phyloP scores from a whole-genome alignment of 1,140 invertebrate genomes.

The Psix sp. region DNA sequence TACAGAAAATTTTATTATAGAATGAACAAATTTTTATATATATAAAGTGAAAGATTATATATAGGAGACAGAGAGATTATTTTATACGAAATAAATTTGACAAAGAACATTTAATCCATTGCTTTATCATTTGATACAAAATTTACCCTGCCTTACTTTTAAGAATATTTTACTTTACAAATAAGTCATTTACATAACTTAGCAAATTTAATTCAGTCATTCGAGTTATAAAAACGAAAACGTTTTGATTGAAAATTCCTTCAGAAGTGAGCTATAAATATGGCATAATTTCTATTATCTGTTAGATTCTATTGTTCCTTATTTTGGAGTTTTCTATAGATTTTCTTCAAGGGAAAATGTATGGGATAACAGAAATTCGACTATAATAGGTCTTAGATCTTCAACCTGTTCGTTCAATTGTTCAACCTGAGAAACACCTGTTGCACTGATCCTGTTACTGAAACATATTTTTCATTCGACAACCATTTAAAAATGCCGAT shows the following conservation, averaged over 20 bases:
- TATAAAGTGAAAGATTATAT: conserved; percentile 55
- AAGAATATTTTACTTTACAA: not conserved
- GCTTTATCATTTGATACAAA: conserved; percentile 16
- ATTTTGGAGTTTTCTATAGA: not conserved
- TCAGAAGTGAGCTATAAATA: no score
- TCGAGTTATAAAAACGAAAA: no score
- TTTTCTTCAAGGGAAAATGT: not conserved
- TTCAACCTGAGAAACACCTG: conserved; percentile 19
- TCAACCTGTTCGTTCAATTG: conserved; percentile 10
- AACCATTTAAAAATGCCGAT: not conserved
- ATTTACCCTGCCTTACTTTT: conserved; percentile 4
- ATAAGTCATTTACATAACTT: no score
- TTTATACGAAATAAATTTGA: conserved; percentile 75
- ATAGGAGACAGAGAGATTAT: conserved; percentile 67
- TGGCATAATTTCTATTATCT: no score
- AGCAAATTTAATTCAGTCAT: no score
- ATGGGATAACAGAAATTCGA: conserved; percentile 6
- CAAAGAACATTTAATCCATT: conserved; percentile 10
- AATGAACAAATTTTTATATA: conserved; percentile 66
- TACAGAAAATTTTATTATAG: conserved; percentile 67
- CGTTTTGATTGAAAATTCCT: no score
- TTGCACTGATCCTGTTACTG: conserved; percentile 14
- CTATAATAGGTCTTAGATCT: conserved; percentile 1
- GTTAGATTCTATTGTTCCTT: no score
- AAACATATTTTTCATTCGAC: conserved; percentile 13